Base-by-base conservation (phyloP, 2,888 invertebrate genomes). In the Drosophila mettleri region DNA sequence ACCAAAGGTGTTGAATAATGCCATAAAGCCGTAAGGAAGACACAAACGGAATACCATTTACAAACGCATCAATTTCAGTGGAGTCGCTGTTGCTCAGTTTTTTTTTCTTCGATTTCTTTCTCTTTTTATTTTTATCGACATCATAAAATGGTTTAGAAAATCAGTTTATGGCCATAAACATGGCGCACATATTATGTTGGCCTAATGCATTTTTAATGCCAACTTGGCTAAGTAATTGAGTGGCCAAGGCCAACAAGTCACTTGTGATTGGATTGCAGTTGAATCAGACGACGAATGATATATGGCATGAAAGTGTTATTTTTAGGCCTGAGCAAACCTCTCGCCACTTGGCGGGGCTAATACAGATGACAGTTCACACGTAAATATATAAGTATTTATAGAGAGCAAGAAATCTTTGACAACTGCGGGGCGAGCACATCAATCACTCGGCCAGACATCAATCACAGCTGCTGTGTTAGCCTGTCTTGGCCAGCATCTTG, bases 141-240 rank as follows among this genome's bases (percentile, higher is more conserved):
- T 78, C 78, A 49, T 74, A 68, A 74, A 78, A 60, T 60, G 46
- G 58, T 62, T 72, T 67, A 49, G 72, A 64, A 75, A 69, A 67
- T 58, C 57, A 41, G 58, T 87, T 85, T 81, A 81, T 74, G 82
- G 41, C 57, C 57, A 64, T n/a, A n/a, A 9, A 63, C 59, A 81
- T 74, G 67, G 64, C 60, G 54, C 36, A 31, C 41, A 69, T 54
- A 75, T 69, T 63, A 69, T 80, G 69, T 49, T 53, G 41, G 53
- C 38, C 49, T 53, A 68, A 80, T 80, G 83, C 78, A 86, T 80
- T 68, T 78, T 86, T 70, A 81, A 81, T 86, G 70, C 31, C 34
- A 31, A 34, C 24, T 20, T n/a, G 20, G 61, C 62, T 80, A 80
- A 83, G 86, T 80, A 82, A 86, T 80, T 80, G 80, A 38, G 52